Conservation (phyloP, 1,140 invertebrate species). For the Pomacea maculata region DNA sequence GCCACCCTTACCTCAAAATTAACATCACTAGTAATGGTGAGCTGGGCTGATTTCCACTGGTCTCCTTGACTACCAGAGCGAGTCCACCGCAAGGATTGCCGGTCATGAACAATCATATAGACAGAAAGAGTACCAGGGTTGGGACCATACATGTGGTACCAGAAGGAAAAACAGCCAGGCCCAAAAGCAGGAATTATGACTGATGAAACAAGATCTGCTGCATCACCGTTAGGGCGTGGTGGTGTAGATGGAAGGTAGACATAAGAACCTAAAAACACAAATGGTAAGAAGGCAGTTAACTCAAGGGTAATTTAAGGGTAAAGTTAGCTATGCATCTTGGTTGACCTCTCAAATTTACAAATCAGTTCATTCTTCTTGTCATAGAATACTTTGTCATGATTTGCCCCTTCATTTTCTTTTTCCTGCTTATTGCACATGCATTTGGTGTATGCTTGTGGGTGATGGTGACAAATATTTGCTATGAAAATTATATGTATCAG, state of each 20-base stretch:
- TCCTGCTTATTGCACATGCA: too few relatives aligned
- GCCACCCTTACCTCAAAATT: constrained; percentile 49
- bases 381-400: too few relatives aligned
- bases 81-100: constrained; percentile 33
- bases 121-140: constrained; percentile 53
- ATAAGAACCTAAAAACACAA: constrained; percentile 31
- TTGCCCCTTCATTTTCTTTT: too few relatives aligned
- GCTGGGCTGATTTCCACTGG: constrained; percentile 48
- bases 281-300: background rate
- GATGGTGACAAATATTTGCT: too few relatives aligned
- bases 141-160: constrained; percentile 79
- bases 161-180: constrained; percentile 68
- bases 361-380: too few relatives aligned
- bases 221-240: constrained; percentile 63
- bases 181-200: constrained; percentile 35
- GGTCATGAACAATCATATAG: constrained; percentile 24
- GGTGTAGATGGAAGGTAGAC: constrained; percentile 78
- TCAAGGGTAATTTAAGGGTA: too few relatives aligned
- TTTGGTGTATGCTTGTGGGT: too few relatives aligned
- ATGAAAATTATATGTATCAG: too few relatives aligned
- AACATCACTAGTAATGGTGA: constrained; percentile 42
- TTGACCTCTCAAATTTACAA: too few relatives aligned
- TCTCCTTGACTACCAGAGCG: constrained; percentile 46
- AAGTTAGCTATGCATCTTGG: too few relatives aligned
- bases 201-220: constrained; percentile 48